Evolutionary conservation across 2,888 invertebrate genomes (phyloP).

Genomic region (Erynnis tages): DNA sequence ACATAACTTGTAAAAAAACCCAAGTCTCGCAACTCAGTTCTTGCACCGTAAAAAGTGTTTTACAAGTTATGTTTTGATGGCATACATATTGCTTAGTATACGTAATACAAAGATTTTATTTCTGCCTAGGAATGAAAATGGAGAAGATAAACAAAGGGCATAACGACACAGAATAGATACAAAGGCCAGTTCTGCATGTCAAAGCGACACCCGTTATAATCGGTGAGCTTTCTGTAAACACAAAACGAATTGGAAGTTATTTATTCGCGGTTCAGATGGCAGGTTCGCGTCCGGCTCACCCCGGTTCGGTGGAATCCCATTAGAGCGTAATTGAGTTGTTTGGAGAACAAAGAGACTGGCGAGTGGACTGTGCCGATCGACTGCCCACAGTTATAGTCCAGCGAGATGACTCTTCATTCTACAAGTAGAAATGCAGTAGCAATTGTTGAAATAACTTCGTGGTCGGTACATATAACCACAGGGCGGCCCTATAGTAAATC

Average conservation of each 20-base stretch:
- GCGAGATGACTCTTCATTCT: conserved; percentile 23
- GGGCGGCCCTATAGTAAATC: not conserved
- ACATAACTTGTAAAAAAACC: too few relatives aligned
- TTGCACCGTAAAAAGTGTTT: too few relatives aligned
- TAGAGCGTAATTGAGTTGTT: conserved; percentile 73
- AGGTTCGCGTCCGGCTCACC: conserved; percentile 67
- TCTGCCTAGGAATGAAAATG: conserved; percentile 1
- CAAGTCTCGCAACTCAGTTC: too few relatives aligned
- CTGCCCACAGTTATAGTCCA: conserved; percentile 48
- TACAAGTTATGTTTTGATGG: too few relatives aligned
- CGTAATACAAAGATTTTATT: not conserved
- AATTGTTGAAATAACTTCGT: conserved; percentile 12
- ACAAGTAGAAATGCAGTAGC: conserved; percentile 40
- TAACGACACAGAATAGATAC: not conserved
- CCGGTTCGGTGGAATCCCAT: conserved; percentile 66
- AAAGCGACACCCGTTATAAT: conserved; percentile 13
- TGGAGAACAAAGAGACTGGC: conserved; percentile 51
- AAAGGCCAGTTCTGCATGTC: conserved; percentile 18
- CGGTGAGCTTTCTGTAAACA: conserved; percentile 43
- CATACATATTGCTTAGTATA: too few relatives aligned
- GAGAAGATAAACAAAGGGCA: conserved; percentile 1
- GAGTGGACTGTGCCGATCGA: conserved; percentile 51
- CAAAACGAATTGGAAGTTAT: conserved; percentile 29
- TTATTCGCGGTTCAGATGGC: conserved; percentile 41
- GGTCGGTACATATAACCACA: not conserved